Base-by-base conservation (phyloP, 2,113 vertebrate genomes). In the Tetraodon nigroviridis region DNA sequence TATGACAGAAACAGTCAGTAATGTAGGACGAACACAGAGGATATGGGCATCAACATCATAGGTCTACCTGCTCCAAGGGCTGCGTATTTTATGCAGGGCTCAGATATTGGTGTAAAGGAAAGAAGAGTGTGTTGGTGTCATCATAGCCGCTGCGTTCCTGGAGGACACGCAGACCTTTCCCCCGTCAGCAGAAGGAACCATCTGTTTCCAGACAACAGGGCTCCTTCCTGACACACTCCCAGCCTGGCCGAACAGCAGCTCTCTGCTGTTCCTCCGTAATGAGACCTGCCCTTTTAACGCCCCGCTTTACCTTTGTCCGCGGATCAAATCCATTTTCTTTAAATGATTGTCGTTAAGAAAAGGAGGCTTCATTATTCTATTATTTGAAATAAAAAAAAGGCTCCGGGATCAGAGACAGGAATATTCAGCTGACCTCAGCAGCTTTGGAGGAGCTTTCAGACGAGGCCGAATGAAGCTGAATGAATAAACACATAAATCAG, bases 141-240 rank as follows among this genome's bases (percentile, higher is more conserved):
- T 69, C 29, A 66, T 73, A 53, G 72, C 69, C 32, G 61, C 56
- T 5, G 18, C 59, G 80, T 58, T 82, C 82, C 80, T 84, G 55
- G 75, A 78, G 76, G 74, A 84, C 65, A 42, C 58, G 64, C 64
- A 76, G 58, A 76, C 60, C 64, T 78, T 75, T 84, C 78, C 80
- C 78, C 64, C 71, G 78, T 86, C 83, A 84, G 83, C 83, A 83
- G 83, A 82, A 16, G 51, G 84, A 84, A 80, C 71, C 52, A 45
- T 82, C 78, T 81, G 83, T 84, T 84, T 82, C 75, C 73, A 87
- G 82, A 85, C 78, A 86, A 81, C 80, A 67, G 53, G 61, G 68
- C 78, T 86, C 71, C 69, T 86, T 86, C 82, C 82, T 80, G 73
- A 71, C 61, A 76, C 61, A 64, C 57, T 62, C 71, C 71, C 71